Evolutionary conservation across 2,888 invertebrate species (phyloP).

Genomic region (Heliothis peltigera): DNA sequence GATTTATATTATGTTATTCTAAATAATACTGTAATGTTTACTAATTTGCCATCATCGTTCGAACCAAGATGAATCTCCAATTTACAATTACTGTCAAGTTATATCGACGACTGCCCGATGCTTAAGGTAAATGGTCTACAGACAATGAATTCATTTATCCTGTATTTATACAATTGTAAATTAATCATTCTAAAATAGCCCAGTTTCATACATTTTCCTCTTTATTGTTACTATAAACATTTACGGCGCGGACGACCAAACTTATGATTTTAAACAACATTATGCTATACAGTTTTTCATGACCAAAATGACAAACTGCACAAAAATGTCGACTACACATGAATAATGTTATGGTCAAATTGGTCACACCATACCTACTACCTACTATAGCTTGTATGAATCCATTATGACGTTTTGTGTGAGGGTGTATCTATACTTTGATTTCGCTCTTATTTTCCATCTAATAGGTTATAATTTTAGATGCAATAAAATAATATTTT

Average conservation of each 20-base stretch:
- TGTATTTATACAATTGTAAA: background rate
- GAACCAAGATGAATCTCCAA: too few relatives aligned
- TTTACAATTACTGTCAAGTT: too few relatives aligned
- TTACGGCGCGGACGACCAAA: too few relatives aligned
- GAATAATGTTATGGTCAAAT: background rate
- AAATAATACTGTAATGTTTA: background rate
- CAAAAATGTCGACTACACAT: background rate
- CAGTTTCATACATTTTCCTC: background rate
- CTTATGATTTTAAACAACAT: too few relatives aligned
- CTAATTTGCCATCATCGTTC: too few relatives aligned
- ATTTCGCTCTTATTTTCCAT: slow-evolving; percentile 2
- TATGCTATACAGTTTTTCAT: too few relatives aligned
- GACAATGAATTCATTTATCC: background rate
- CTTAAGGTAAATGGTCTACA: background rate
- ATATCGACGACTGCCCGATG: background rate
- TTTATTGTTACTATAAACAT: background rate
- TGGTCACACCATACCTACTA: too few relatives aligned
- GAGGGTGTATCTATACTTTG: background rate
- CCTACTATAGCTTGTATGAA: too few relatives aligned
- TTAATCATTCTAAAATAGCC: background rate
- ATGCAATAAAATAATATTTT: slow-evolving; percentile 10
- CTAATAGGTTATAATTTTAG: background rate
- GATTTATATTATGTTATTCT: too few relatives aligned
- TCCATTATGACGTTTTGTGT: background rate
- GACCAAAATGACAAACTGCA: background rate